Evolutionary conservation across 2,888 invertebrate genomes (phyloP), one percentile per base, ranked within the genome.

Genomic region (Caenorhabditis sp.): DNA sequence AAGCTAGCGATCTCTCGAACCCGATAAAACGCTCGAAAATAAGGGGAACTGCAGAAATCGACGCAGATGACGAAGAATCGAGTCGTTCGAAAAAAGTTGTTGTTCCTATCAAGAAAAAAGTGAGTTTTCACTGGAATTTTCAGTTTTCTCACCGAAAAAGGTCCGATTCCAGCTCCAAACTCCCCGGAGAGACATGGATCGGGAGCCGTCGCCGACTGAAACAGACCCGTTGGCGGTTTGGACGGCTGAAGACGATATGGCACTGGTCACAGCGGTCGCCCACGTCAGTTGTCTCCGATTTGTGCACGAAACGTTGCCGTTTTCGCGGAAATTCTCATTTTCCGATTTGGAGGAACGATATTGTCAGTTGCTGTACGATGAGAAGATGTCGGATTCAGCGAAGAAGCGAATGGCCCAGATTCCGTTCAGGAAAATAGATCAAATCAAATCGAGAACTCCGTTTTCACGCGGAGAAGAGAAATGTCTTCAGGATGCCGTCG

Each of bases 231-330:
- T 64, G 58, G 65, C 50, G 18, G 94, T 97, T 69, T 99, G 98
- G 98, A 97, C 98, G 92, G 97, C 98, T 1, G 95, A 96, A 24
- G 99, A 99, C 93, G 99, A 99, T 93, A 93, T 98, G 32, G 95
- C 96, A 0, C 93, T 99, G 0, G 96, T 99, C 82, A 95, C 96
- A 83, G 97, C 96, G 79, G 96, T 98, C 3, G 96, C 96, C 90
- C 98, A 97, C 93, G 95, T 95, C 84, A 80, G 44, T 24, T 58
- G 94, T 88, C 88, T 95, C 79, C 92, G 93, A 74, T 92, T 93
- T 50, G 95, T 99, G 0, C 96, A 97, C 92, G 94, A 96, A 83
- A 97, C 97, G 5, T 95, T 96, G 0, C 97, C 97, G 91, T 99
- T 99, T 93, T 96, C 98, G 0, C 97, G 97, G 91, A 95, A 96